These are phyloP conservation scores for Rousettus leschenaultii DNA, from an alignment of 2,113 vertebrate species.

Conservation along the genomic window DNA sequence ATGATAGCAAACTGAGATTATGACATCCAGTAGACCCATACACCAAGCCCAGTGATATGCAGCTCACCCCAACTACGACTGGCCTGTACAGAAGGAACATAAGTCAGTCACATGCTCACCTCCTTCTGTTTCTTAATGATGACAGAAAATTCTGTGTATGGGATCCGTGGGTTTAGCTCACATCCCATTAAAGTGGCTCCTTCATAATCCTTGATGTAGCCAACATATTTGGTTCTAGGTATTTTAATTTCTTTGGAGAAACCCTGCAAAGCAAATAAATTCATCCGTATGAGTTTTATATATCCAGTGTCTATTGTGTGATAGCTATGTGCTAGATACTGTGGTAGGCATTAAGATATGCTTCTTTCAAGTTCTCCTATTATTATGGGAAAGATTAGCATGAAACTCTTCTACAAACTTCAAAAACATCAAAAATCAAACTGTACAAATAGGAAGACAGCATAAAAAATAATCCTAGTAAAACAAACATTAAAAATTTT, in stretches of 20 bases:
- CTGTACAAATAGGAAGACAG: background rate
- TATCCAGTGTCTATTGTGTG: background rate
- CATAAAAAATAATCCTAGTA: background rate
- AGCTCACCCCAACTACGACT: background rate
- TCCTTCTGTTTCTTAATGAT: constrained; percentile 99
- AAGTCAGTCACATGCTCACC: constrained; percentile 77
- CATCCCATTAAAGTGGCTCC: constrained; percentile 99
- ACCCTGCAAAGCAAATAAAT: constrained; percentile 84
- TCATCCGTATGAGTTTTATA: background rate
- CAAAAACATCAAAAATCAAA: constrained; percentile 6
- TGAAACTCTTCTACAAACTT: background rate
- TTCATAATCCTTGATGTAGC: constrained; percentile 99
- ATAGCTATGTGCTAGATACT: background rate
- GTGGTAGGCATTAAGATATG: background rate
- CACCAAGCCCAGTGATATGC: background rate
- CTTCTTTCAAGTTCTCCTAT: background rate
- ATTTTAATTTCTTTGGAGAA: constrained; percentile 99
- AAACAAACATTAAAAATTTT: background rate
- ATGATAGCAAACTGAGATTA: background rate
- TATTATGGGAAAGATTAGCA: background rate
- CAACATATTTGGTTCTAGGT: constrained; percentile 95
- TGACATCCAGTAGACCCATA: rapidly evolving
- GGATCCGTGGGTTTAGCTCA: constrained; percentile 97
- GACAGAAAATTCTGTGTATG: constrained; percentile 98
- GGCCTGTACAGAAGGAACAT: background rate